A percentile compares a stretch with the other conserved stretches of the same genome.
These are phyloP conservation scores for Stenoptilia bipunctidactyla DNA, from an alignment of 2,888 invertebrate species.

Conservation along the genomic window DNA sequence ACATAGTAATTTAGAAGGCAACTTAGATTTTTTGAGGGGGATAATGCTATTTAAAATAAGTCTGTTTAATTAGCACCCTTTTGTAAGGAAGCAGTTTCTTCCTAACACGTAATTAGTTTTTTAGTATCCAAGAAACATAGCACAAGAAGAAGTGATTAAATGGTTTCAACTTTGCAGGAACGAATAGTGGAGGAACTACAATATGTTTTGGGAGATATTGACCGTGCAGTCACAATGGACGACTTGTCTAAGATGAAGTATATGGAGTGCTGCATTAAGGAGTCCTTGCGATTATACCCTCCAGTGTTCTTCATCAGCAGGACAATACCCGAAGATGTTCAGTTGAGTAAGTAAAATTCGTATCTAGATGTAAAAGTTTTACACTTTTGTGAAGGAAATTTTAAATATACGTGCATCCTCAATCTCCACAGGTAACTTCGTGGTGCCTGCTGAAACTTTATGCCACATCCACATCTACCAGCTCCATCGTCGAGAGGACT, in stretches of 20 bases:
- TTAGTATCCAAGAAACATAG: too few relatives aligned
- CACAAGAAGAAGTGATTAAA: too few relatives aligned
- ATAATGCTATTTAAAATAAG: too few relatives aligned
- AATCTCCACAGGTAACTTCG: slow-evolving; percentile 47
- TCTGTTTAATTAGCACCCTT: too few relatives aligned
- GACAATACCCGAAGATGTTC: slow-evolving; percentile 62
- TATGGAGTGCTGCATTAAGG: slow-evolving; percentile 79
- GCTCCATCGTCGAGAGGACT: slow-evolving; percentile 73
- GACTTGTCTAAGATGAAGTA: slow-evolving; percentile 76
- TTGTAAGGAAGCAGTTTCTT: too few relatives aligned
- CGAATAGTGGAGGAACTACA: slow-evolving; percentile 72
- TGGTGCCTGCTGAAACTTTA: slow-evolving; percentile 59
- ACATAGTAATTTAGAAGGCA: too few relatives aligned
- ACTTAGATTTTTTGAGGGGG: too few relatives aligned
- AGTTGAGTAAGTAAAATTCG: slow-evolving; percentile 71
- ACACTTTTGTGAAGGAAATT: too few relatives aligned
- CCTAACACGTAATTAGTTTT: too few relatives aligned
- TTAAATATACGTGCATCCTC: too few relatives aligned
- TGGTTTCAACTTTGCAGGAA: too few relatives aligned
- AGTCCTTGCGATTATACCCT: slow-evolving; percentile 75
- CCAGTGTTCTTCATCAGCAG: slow-evolving; percentile 77
- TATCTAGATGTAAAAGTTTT: too few relatives aligned
- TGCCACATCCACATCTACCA: slow-evolving; percentile 73
- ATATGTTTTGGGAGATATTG: slow-evolving; percentile 74
- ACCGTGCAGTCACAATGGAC: slow-evolving; percentile 70